These are phyloP conservation scores for Atherix ibis DNA, from an alignment of 2,888 invertebrate species.

Conservation along the genomic window DNA sequence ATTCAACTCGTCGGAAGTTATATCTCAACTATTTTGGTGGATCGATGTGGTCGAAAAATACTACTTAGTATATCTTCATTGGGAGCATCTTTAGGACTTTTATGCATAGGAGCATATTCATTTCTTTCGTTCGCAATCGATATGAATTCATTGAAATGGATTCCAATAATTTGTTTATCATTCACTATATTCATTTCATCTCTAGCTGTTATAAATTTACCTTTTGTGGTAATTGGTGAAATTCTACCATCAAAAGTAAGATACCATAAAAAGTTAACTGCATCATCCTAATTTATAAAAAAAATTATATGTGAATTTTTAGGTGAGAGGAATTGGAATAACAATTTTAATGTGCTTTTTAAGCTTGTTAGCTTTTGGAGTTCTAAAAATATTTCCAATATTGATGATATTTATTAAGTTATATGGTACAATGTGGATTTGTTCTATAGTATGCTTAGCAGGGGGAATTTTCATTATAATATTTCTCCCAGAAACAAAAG, in stretches of 20 bases:
- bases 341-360: slow-evolving; percentile 18
- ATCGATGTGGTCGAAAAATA: slow-evolving; percentile 22
- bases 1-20: slow-evolving; percentile 24
- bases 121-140: slow-evolving; percentile 11
- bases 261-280: too few species aligned
- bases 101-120: slow-evolving; percentile 20
- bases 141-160: slow-evolving; percentile 15
- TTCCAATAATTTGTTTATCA: slow-evolving; percentile 23
- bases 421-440: slow-evolving; percentile 24
- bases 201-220: slow-evolving; percentile 23
- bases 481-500: slow-evolving; percentile 26
- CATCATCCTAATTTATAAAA: too few species aligned
- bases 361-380: slow-evolving; percentile 19
- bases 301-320: slow-evolving; percentile 1
- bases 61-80: slow-evolving; percentile 22
- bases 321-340: slow-evolving; percentile 21
- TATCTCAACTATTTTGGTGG: slow-evolving; percentile 21
- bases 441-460: slow-evolving; percentile 16
- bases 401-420: slow-evolving; percentile 19
- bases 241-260: slow-evolving; percentile 25
- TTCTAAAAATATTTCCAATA: slow-evolving; percentile 23
- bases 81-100: slow-evolving; percentile 19
- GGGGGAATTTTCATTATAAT: slow-evolving; percentile 21
- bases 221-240: slow-evolving; percentile 24
- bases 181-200: slow-evolving; percentile 21